phyloP scores from a whole-genome alignment of 2,113 vertebrate species.

The Theristicus caerulescens region DNA sequence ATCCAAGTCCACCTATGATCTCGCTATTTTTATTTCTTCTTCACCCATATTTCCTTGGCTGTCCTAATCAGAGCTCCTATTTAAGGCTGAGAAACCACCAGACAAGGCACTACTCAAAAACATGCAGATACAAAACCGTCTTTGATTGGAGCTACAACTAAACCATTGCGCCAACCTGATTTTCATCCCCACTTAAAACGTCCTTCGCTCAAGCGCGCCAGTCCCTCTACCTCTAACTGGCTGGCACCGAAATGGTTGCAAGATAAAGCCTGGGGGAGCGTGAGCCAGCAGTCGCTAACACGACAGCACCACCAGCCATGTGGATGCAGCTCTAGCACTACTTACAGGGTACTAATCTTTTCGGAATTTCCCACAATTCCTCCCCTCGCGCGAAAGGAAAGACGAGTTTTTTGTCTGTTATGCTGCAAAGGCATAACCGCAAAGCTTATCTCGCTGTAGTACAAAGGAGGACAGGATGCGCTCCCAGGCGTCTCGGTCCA shows the following conservation, averaged over 20 bases:
- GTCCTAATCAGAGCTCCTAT: not conserved
- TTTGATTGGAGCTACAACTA: not conserved
- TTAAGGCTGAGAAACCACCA: not conserved
- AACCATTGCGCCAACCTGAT: not conserved
- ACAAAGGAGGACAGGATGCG: not conserved
- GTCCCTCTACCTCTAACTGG: not conserved
- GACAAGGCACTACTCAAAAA: not conserved
- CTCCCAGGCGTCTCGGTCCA: not conserved
- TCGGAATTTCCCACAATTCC: constrained; percentile 9
- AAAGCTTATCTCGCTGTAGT: not conserved
- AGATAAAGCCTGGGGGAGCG: not conserved
- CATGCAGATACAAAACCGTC: not conserved
- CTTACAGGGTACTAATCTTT: not conserved
- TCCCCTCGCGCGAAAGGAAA: not conserved
- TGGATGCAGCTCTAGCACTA: not conserved
- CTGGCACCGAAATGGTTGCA: not conserved
- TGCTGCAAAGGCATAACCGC: not conserved
- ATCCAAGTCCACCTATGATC: not conserved
- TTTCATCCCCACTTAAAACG: not conserved
- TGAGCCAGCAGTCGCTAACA: not conserved
- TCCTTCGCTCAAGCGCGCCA: not conserved
- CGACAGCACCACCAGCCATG: rapidly evolving
- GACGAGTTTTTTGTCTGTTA: not conserved
- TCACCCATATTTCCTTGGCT: not conserved
- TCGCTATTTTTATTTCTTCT: not conserved